A percentile compares a stretch with the other conserved stretches of the same genome.
These are phyloP conservation scores for Paramormyrops kingsleyae DNA, from an alignment of 2,113 vertebrate species.

Conservation along the genomic window DNA sequence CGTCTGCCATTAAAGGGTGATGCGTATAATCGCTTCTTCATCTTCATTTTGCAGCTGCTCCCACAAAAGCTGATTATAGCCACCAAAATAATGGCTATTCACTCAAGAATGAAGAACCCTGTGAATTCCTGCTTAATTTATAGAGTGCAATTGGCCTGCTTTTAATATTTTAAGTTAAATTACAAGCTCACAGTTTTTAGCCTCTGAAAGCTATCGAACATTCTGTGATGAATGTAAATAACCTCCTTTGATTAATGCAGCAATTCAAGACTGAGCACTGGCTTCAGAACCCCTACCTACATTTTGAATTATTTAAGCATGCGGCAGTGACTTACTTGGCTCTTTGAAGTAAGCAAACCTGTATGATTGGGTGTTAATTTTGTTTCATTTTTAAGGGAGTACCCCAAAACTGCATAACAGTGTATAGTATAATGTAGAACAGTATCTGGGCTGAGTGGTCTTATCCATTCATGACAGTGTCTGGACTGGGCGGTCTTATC, in stretches of 20 bases:
- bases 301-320: background rate
- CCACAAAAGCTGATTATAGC: background rate
- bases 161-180: constrained; percentile 2
- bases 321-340: background rate
- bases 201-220: background rate
- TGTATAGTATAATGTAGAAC: background rate
- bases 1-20: background rate
- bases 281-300: background rate
- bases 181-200: background rate
- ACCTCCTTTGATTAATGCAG: background rate
- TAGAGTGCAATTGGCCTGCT: background rate
- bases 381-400: background rate
- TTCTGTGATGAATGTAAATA: background rate
- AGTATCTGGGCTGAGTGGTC: background rate
- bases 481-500: background rate
- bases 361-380: background rate
- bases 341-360: background rate
- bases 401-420: background rate
- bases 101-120: background rate
- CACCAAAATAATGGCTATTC: background rate
- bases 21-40: background rate
- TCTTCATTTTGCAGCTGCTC: background rate
- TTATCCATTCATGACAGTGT: background rate
- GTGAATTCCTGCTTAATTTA: background rate
- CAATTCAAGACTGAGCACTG: background rate